Evolutionary conservation across 2,797 vertebrate genomes (phyloP), one percentile per base, ranked within the genome.

Genomic region (Sylvia borin): DNA sequence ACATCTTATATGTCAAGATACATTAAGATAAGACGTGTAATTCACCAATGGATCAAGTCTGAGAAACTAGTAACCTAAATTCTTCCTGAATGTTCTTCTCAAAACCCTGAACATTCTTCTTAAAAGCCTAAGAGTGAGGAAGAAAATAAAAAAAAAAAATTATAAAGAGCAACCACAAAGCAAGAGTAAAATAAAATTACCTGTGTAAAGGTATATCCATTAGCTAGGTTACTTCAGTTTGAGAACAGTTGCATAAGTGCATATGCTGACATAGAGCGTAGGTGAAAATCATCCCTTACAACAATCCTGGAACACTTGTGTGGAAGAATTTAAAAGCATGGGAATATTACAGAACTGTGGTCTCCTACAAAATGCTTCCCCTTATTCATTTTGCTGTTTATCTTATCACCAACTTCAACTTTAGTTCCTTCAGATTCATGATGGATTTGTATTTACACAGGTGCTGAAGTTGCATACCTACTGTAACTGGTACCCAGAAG

Each of bases 21-120:
- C 36, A 73, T 50, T 40, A 67, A 71, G 10, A 50, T 51, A 83
- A 75, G 81, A n/a, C 0, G 1, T 70, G 47, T n/a, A 55, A 58
- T 58, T 60, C 82, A 87, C 2, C 66, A 84, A 45, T 62, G 74
- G 64, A 75, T 67, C 58, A 78, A 92, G n/a, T 55, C 66, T 31
- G 5, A 81, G 62, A 81, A 91, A 86, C 61, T 68, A 90, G 38
- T 88, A 92, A 88, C 31, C 65, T 83, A 88, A 40, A 43, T 72
- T 80, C 85, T 85, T 96, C 85, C 68, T 91, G 70, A 82, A 71
- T 48, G 10, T 31, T 95, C 72, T 82, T 85, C 87, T 67, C 60
- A 62, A 79, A 89, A 60, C 54, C 82, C 75, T 95, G 66, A 89
- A 67, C 12, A 34, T 43, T 95, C 55, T 73, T 87, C 84, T 71